Evolutionary conservation across 2,888 invertebrate species (phyloP), one percentile per base, ranked within the genome.

Genomic region (Pseudococcus viburni): DNA sequence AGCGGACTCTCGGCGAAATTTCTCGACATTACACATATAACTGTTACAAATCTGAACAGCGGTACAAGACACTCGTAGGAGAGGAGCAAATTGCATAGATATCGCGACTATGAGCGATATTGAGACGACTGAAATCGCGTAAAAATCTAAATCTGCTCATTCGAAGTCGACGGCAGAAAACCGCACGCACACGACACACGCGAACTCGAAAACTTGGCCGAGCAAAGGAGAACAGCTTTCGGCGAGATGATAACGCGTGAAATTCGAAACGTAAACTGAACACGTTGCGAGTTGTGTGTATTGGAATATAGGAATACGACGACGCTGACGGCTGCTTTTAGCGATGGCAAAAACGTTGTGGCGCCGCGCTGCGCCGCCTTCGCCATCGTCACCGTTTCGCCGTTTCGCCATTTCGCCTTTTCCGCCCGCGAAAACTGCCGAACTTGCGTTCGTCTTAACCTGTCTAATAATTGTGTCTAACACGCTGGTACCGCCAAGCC

Each of bases 301-400:
- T 12, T 51, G 51, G 51, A 3, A 33, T 33, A 3, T 33, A 3
- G 26, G 26, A 3, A 33, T 33, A 33, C 26, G 26, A 64, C 19
- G 19, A 22, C 64, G 64, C 64, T 19, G 64, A 64, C 22, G 64
- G 51, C 51, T 64, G 64, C 64, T 64, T 64, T 22, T 19, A 64
- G 64, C 64, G 64, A 64, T 46, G 46, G 64, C 39, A 73, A 86
- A 86, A 86, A 68, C 86, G 42, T 64, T 51, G 51, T 86, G 86
- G 86, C 86, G 86, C 86, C 86, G n/a, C n/a, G n/a, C n/a, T n/a
- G n/a, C n/a, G n/a, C n/a, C n/a, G n/a, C n/a, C n/a, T n/a, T n/a
- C n/a, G n/a, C n/a, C n/a, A n/a, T n/a, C n/a, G n/a, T n/a, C 55
- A n/a, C 55, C 55, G 22, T 64, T 64, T 64, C 22, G 64, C 64